Conservation (phyloP, 23 tunicate species). For the Oikopleura dioica region DNA sequence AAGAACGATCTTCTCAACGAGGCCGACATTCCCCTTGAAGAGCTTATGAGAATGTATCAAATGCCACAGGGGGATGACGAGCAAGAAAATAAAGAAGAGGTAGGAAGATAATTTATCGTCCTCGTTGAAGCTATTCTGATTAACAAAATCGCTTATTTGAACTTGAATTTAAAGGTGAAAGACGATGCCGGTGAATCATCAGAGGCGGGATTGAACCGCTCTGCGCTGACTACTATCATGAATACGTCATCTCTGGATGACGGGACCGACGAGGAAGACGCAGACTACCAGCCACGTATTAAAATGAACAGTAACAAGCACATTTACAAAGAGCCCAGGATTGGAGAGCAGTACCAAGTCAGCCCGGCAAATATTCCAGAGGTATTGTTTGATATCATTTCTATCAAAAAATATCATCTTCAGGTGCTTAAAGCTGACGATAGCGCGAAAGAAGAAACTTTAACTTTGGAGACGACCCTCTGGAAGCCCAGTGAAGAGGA, state of each 20-base stretch:
- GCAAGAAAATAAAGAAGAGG: too few species aligned
- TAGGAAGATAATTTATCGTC: too few species aligned
- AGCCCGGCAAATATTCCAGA: background rate
- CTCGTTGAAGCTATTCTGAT: too few species aligned
- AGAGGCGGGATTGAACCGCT: too few species aligned
- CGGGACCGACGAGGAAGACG: background rate
- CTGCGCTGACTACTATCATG: background rate
- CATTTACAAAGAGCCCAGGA: constrained; percentile 10
- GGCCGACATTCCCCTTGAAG: background rate
- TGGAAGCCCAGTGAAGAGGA: background rate
- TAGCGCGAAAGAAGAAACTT: too few species aligned
- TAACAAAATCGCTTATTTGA: too few species aligned
- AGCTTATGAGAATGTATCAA: background rate
- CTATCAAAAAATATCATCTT: background rate
- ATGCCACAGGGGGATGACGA: too few species aligned
- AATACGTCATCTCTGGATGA: background rate
- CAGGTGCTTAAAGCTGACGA: background rate
- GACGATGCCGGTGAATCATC: too few species aligned
- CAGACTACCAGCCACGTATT: background rate
- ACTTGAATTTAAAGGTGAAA: too few species aligned
- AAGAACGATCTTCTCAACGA: background rate
- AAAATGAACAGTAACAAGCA: background rate
- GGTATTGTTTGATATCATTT: background rate
- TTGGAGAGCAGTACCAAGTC: background rate
- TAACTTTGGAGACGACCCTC: too few species aligned